Evolutionary conservation across 2,888 invertebrate genomes (phyloP), one percentile per base, ranked within the genome.

Genomic region (Nephrocerus scutellatus): DNA sequence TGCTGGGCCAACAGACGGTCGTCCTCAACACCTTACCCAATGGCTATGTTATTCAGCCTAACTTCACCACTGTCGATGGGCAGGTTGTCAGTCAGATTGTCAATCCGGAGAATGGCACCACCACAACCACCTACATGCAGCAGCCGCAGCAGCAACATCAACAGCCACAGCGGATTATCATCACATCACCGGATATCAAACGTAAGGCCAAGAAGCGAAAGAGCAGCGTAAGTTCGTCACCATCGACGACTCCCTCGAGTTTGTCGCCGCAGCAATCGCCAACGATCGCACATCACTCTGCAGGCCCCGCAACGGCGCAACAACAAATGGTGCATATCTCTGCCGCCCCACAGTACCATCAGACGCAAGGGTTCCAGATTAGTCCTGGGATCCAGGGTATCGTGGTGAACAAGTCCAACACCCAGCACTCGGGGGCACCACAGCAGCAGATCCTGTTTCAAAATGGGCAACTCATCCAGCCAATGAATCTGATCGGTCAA

Each of bases 401-500:
- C 41, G 73, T 84, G 7, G 62, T 67, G 52, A 72, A 66, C 43
- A 68, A 66, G 25, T 72, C 74, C 41, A 70, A 54, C 28, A 43
- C 57, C 3, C 73, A 73, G 13, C 71, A 71, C 23, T 70, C 72
- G 32, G 72, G 72, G 49, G 72, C 46, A 21, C 70, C 73, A 15
- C 76, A 74, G 48, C 65, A 64, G 39, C 70, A 68, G 49, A 57
- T 66, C 30, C 46, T 66, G 28, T 58, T 68, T 13, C 69, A 69
- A 47, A 69, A 68, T 37, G 68, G 68, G 0, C 79, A 84, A 59
- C 84, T 86, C 62, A 70, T 87, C 28, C 88, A 88, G 60, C 88
- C 88, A 1, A 83, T 88, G 21, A 87, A 87, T 69, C 69, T 88
- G 46, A 75, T 86, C 43, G 85, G 84, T 38, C 88, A 87, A 59